These are phyloP conservation scores for Eustalomyia histrio DNA, from an alignment of 2,888 invertebrate genomes.

Conservation along the genomic window DNA sequence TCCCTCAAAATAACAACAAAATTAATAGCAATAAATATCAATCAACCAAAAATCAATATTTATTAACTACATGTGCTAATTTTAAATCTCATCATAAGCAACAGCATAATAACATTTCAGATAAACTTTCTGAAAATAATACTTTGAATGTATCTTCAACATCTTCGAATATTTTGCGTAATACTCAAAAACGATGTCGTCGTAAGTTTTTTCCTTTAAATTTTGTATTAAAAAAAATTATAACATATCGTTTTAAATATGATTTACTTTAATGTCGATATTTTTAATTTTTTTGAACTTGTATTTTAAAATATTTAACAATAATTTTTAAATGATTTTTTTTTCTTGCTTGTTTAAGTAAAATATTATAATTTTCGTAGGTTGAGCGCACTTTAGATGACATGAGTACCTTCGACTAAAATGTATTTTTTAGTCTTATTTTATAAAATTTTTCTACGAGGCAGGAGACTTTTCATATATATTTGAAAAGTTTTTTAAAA, in stretches of 20 bases:
- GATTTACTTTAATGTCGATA: constrained; percentile 69
- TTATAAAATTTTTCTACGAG: too few relatives aligned
- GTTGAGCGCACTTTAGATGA: too few relatives aligned
- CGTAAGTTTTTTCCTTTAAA: constrained; percentile 72
- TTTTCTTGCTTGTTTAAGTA: too few relatives aligned
- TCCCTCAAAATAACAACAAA: constrained; percentile 38
- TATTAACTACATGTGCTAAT: constrained; percentile 42
- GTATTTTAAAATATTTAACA: too few relatives aligned
- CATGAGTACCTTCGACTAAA: too few relatives aligned
- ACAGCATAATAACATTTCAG: constrained; percentile 24
- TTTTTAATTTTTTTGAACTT: too few relatives aligned
- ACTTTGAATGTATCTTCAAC: constrained; percentile 54
- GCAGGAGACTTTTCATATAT: too few relatives aligned
- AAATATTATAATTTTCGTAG: too few relatives aligned
- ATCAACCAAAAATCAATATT: constrained; percentile 34
- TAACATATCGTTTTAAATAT: constrained; percentile 73
- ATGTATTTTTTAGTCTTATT: too few relatives aligned
- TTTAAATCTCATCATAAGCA: constrained; percentile 34
- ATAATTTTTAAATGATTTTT: too few relatives aligned
- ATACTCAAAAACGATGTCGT: constrained; percentile 74
- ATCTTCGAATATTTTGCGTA: constrained; percentile 67
- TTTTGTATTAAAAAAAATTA: constrained; percentile 73
- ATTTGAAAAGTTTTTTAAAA: too few relatives aligned
- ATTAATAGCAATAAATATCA: constrained; percentile 58
- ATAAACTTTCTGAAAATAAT: constrained; percentile 49